These are phyloP conservation scores for Drosophila acutilabella DNA, from an alignment of 2,888 invertebrate genomes.

Conservation along the genomic window DNA sequence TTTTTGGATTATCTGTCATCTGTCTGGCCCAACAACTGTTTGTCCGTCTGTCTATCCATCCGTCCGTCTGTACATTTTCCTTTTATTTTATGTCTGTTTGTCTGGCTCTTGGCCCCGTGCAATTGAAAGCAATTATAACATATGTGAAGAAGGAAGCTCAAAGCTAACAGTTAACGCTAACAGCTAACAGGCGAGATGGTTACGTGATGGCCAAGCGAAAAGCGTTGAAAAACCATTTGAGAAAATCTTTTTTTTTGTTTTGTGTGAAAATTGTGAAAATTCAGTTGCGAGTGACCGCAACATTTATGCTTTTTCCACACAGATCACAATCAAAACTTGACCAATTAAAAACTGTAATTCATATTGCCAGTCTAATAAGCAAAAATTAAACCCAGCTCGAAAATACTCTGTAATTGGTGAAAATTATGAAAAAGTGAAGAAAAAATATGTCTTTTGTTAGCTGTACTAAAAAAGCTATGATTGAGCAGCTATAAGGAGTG, in stretches of 20 bases:
- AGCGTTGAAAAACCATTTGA: conserved; percentile 35
- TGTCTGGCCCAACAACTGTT: conserved; percentile 64
- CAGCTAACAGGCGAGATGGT: conserved; percentile 33
- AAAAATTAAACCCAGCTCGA: conserved; percentile 3
- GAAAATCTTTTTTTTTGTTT: conserved; percentile 11
- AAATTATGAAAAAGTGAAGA: neutral
- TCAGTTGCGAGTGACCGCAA: conserved; percentile 34
- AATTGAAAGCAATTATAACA: conserved; percentile 76
- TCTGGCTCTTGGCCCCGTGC: conserved; percentile 58
- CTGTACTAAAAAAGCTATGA: neutral
- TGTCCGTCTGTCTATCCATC: conserved; percentile 39
- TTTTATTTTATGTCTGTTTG: conserved; percentile 44
- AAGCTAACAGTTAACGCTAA: neutral
- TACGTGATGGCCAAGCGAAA: conserved; percentile 44
- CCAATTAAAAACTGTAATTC: conserved; percentile 68
- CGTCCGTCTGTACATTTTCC: conserved; percentile 22
- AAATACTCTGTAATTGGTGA: conserved; percentile 16
- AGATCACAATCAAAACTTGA: conserved; percentile 59
- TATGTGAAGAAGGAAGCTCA: conserved; percentile 59
- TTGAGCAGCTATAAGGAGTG: neutral
- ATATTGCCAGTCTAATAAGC: conserved; percentile 31
- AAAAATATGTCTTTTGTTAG: neutral
- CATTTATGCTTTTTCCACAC: conserved; percentile 43
- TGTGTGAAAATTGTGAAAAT: conserved; percentile 43
- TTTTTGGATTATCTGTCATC: conserved; percentile 65